Evolutionary conservation across 2,888 invertebrate genomes (phyloP), one percentile per base, ranked within the genome.

Genomic region (Dicranocentrus wangi): DNA sequence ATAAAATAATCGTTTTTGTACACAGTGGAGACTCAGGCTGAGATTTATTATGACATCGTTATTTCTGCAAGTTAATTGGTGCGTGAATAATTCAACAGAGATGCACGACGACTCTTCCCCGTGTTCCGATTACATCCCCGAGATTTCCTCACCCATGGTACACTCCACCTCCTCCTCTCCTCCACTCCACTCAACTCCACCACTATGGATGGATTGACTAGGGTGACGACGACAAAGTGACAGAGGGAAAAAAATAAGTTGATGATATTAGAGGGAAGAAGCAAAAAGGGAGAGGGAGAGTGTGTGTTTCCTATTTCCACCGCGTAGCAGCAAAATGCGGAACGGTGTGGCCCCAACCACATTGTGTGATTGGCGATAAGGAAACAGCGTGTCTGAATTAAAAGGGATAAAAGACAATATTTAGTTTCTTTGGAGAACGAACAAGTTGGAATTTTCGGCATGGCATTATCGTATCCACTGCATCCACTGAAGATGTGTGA

Each of bases 371-470:
- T 32, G 19, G 65, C 58, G 55, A 58, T 66, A 55, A 69, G 71
- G 53, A 21, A 19, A 69, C 19, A 28, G 25, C 47, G 58, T 55
- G 65, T 32, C 51, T 13, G 60, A 77, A 77, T 77, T 78, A 70
- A 70, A 63, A 42, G 15, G 47, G 68, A 42, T 70, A 53, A 65
- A 70, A 63, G 70, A 78, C 78, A 78, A 78, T 78, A 70, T 78
- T 78, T 78, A 77, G 69, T 78, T 78, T 78, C 47, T 47, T 47
- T n/a, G 32, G 32, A 47, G 15, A 47, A 47, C 2, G 47, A 47
- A 47, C 47, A 47, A 47, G 47, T 47, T 47, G 47, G 15, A 47
- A n/a, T 47, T 47, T 39, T 10, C 32, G 10, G 32, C 10, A n/a
- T 32, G 32, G 32, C n/a, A n/a, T n/a, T n/a, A 32, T 32, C 5